Conservation (phyloP, 2,113 vertebrate species). For the Antechinus flavipes region DNA sequence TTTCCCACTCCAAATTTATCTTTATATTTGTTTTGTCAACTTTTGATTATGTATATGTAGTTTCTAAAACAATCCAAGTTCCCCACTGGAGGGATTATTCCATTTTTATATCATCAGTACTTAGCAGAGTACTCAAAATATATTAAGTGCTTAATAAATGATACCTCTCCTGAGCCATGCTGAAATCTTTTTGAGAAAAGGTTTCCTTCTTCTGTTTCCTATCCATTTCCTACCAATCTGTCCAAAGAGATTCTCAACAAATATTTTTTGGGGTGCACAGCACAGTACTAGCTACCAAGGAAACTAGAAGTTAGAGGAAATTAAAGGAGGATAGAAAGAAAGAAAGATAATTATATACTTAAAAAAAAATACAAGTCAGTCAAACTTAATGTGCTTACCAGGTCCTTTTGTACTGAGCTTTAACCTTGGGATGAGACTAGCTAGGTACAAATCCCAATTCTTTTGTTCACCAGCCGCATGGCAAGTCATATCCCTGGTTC, state of each 20-base stretch:
- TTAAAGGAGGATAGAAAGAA: neutral
- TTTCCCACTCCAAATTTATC: neutral
- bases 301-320: neutral
- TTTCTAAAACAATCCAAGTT: neutral
- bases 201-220: neutral
- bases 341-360: neutral
- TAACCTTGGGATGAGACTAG: neutral
- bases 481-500: slow-evolving; percentile 36
- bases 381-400: neutral
- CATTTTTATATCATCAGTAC: too few species aligned
- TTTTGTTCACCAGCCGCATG: slow-evolving; percentile 56
- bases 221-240: neutral
- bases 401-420: too few species aligned
- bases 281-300: neutral
- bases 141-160: neutral
- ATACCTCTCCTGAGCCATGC: neutral
- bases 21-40: neutral
- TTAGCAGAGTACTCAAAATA: neutral
- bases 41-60: neutral
- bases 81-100: too few species aligned
- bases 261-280: neutral
- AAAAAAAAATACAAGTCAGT: neutral
- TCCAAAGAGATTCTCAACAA: neutral
- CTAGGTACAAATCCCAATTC: neutral
- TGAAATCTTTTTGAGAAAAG: neutral